Evolutionary conservation across 2,888 invertebrate genomes (phyloP), one percentile per base, ranked within the genome.

Genomic region (Priocnemis perturbator): DNA sequence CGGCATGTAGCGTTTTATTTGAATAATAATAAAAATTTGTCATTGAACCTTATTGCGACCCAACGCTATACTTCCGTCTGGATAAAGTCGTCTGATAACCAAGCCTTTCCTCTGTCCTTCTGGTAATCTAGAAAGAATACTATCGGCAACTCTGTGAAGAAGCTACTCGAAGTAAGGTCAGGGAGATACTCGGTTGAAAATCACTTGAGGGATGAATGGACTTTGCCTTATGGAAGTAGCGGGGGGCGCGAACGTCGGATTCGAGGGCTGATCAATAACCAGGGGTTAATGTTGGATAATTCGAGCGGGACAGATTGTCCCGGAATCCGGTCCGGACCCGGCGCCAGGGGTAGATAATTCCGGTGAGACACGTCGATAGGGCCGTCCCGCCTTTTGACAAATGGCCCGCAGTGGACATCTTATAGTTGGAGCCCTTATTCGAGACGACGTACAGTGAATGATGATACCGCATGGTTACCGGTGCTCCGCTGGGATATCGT

Each of bases 301-400:
- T 81, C 81, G 71, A 70, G 50, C 56, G 50, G 78, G 78, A 79
- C 77, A 74, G 81, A 81, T 71, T 73, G 81, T 72, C 50, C 70
- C 61, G 78, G 77, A 78, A 79, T 78, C 65, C 65, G 60, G 69
- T 50, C 37, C 37, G 62, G 69, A 53, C 72, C 67, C 60, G 72
- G 74, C 71, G 68, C 62, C 71, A 66, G 60, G 69, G 68, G 62
- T 67, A 59, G 76, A 79, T 79, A 77, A 79, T 79, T 71, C 67
- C 56, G 68, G 60, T 50, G 74, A 69, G 73, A 78, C 72, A 69
- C 67, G 74, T 76, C 79, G 78, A 81, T 81, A 77, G 78, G 73
- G 64, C 61, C 72, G 72, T 82, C 77, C 79, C 76, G 76, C 77
- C 81, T 83, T 83, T 83, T 85, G 85, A 85, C 82, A 84, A 85